Conservation (phyloP, 1,140 invertebrate genomes). For the Zaprionus capensis region DNA sequence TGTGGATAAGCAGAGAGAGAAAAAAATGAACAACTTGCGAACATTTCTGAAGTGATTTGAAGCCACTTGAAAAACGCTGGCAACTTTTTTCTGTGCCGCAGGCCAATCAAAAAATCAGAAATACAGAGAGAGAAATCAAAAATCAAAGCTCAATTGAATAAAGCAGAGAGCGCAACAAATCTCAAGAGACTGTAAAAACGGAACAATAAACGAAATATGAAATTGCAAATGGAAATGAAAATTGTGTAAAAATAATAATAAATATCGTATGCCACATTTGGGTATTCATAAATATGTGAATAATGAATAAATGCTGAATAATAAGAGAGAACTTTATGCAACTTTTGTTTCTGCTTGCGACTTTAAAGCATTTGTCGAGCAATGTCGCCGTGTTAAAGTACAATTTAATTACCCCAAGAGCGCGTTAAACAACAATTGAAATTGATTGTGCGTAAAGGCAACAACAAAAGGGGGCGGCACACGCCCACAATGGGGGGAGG, state of each 20-base stretch:
- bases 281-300: conserved; percentile 8
- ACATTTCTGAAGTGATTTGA: conserved; percentile 66
- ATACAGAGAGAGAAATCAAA: conserved; percentile 20
- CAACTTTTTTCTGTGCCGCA: conserved; percentile 44
- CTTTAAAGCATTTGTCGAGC: background rate
- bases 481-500: conserved; percentile 6
- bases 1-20: background rate
- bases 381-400: conserved; percentile 4
- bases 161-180: background rate
- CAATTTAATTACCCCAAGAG: conserved; percentile 39
- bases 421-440: conserved; percentile 47
- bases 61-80: conserved; percentile 50
- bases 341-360: background rate
- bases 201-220: conserved; percentile 13
- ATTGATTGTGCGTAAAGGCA: conserved; percentile 54
- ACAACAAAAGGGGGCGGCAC: conserved; percentile 14
- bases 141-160: conserved; percentile 9
- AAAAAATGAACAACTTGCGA: conserved; percentile 45
- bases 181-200: conserved; percentile 20
- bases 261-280: conserved; percentile 6
- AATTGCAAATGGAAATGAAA: background rate
- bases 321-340: background rate
- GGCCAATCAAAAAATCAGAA: conserved; percentile 41
- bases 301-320: conserved; percentile 4
- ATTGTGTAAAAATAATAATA: background rate